phyloP scores from a whole-genome alignment of 2,113 vertebrate genomes.

The Saguinus imperator region DNA sequence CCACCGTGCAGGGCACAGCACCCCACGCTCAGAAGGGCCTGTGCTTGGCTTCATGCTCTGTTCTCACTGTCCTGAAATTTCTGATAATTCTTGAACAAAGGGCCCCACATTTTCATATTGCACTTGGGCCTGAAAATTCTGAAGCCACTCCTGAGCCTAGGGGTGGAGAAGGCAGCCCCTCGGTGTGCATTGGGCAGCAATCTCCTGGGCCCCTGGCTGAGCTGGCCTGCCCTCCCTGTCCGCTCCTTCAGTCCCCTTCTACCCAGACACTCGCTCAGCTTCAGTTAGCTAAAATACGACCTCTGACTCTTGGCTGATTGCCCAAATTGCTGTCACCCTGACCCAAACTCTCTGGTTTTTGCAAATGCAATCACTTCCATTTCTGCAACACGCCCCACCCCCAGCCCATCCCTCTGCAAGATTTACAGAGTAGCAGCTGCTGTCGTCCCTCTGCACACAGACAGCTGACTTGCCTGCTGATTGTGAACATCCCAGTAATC shows the following conservation, averaged over 20 bases:
- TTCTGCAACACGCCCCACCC: background rate
- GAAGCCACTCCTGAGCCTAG: background rate
- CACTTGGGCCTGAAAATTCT: background rate
- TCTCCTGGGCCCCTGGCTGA: fast-evolving
- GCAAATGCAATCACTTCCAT: slow-evolving; percentile 51
- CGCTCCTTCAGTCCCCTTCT: background rate
- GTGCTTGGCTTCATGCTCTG: background rate
- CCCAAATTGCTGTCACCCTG: slow-evolving; percentile 31
- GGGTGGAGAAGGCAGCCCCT: background rate
- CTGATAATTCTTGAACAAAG: background rate
- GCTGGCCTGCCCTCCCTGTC: background rate
- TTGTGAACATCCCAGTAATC: slow-evolving; percentile 56
- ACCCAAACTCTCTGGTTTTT: slow-evolving; percentile 17
- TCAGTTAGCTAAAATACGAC: slow-evolving; percentile 32
- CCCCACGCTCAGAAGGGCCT: background rate
- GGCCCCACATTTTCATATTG: background rate
- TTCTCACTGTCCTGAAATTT: slow-evolving; percentile 6
- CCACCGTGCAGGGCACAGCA: background rate
- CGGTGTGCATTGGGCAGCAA: background rate
- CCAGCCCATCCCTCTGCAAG: background rate
- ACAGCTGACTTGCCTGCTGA: slow-evolving; percentile 68
- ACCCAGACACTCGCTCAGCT: background rate
- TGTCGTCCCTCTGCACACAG: slow-evolving; percentile 30
- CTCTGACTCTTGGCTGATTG: slow-evolving; percentile 34
- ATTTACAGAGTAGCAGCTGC: slow-evolving; percentile 60